Base-by-base conservation (phyloP, 2,113 vertebrate genomes). In the Urocynchramus pylzowi region DNA sequence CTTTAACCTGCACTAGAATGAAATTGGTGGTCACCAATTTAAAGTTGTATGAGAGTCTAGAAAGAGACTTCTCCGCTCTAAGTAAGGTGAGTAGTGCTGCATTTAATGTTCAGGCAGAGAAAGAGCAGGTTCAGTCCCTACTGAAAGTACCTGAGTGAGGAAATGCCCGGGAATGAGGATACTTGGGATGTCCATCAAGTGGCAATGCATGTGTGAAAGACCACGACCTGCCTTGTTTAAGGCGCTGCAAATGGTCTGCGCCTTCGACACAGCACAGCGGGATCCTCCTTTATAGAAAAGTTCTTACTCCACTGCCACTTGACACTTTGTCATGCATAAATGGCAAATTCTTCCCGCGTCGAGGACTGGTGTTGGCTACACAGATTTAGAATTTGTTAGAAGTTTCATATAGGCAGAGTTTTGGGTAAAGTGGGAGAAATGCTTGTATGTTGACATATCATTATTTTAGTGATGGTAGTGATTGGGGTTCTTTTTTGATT, bases 81-180 rank as follows among this genome's bases (percentile, higher is more conserved):
- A 1, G 1, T 22, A 50, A 31, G 6, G 53, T 20, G 23, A 78
- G 20, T 6, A 39, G 35, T 18, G 54, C 30, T 44, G 5, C 15
- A 6, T 57, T 33, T 54, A n/a, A 2, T 28, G 4, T 41, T 26
- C 2, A 3, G 39, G 10, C 20, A 39, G 44, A 60, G 79, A 52
- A 42, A 19, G 31, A 11, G 7, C 18, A 4, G 6, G 8, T 41
- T 76, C 16, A 33, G 35, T 16, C 8, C 31, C 0, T 4, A 57
- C 3, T 56, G n/a, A 8, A 44, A 53, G 9, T 9, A 1, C 5
- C 27, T 6, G 18, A 17, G 28, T 4, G 60, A 42, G 20, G 83
- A n/a, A 37, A 8, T 2, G 1, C 2, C 8, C 0, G 2, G 6
- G 11, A 10, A 0, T 7, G 63, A 31, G 35, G 39, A 39, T 87